Evolutionary conservation across 2,797 vertebrate genomes (phyloP).

Genomic region (Lacerta agilis): DNA sequence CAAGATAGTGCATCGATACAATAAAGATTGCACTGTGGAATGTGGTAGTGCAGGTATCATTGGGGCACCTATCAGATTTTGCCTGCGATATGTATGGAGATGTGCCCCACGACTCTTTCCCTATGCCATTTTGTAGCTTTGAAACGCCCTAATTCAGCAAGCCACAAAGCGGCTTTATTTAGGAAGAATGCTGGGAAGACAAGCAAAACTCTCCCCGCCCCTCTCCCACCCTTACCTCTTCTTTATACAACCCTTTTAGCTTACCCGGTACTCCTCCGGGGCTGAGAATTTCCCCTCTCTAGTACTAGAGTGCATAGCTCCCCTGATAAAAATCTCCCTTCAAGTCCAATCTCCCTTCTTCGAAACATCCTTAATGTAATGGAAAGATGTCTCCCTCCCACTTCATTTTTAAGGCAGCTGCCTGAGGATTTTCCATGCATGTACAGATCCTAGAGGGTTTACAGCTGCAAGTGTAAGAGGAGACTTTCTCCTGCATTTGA

Average conservation of each 20-base stretch:
- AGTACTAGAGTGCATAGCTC: background rate
- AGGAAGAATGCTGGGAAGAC: background rate
- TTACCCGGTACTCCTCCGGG: background rate
- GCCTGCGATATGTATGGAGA: background rate
- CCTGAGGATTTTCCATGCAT: slow-evolving; percentile 35
- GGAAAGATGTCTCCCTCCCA: background rate
- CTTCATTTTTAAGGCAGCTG: slow-evolving; percentile 32
- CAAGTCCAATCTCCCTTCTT: background rate
- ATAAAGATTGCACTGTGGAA: background rate
- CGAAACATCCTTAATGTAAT: background rate
- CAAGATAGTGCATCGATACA: background rate
- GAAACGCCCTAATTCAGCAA: background rate
- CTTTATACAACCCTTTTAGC: background rate
- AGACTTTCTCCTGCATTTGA: slow-evolving; percentile 4
- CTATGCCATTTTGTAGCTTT: background rate
- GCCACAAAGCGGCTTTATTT: background rate
- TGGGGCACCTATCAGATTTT: background rate
- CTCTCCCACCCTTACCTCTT: background rate
- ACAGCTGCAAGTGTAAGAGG: slow-evolving; percentile 18
- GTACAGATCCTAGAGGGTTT: slow-evolving; percentile 15
- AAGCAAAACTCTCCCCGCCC: background rate
- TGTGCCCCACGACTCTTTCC: background rate
- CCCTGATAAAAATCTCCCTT: background rate
- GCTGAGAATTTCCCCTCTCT: background rate
- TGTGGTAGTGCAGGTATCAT: background rate